Evolutionary conservation across 35 echinoderm and acorn worm genomes (phyloP), one percentile per base, ranked within the genome.

Genomic region (Eucidaris tribuloides): DNA sequence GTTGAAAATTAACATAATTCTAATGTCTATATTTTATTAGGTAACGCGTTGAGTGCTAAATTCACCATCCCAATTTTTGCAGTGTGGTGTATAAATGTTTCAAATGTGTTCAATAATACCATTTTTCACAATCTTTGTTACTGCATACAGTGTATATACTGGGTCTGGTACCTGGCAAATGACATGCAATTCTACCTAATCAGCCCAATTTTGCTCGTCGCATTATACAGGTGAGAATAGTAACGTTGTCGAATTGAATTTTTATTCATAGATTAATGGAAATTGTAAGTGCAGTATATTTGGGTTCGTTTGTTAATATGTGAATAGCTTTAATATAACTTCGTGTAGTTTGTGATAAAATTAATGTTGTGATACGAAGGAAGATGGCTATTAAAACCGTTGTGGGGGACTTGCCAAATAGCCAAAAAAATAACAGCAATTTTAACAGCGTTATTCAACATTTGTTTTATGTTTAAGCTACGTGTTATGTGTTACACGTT

Each of bases 151-250:
- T 96, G 93, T 84, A 82, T 96, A 5, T 78, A 40, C 0, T 96
- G 93, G 93, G 65, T 54, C 22, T 96, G 93, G 93, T 96, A 96
- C 83, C 46, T 96, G 66, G 87, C 88, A 32, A 91, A 91, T 87
- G 84, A 91, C 30, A 96, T 96, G 93, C 93, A 96, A 40, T 91
- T 96, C 66, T 96, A 68, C 72, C 28, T 96, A 38, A 91, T 96
- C 27, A 91, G 88, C 22, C 93, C 93, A 2, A 39, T 96, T n/a
- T 65, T 96, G 18, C 29, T 94, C 14, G 62, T 77, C 19, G 52
- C 86, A 3, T 40, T 92, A 1, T 92, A 81, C 61, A 61, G 65
- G 94, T 97, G 79, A 85, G 94, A 85, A 45, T 30, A 17, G 22
- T n/a, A 1, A 13, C 49, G 13, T n/a, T 54, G n/a, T 17, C 2